phyloP scores from a whole-genome alignment of 2,113 vertebrate genomes.

The Sialia sialis region DNA sequence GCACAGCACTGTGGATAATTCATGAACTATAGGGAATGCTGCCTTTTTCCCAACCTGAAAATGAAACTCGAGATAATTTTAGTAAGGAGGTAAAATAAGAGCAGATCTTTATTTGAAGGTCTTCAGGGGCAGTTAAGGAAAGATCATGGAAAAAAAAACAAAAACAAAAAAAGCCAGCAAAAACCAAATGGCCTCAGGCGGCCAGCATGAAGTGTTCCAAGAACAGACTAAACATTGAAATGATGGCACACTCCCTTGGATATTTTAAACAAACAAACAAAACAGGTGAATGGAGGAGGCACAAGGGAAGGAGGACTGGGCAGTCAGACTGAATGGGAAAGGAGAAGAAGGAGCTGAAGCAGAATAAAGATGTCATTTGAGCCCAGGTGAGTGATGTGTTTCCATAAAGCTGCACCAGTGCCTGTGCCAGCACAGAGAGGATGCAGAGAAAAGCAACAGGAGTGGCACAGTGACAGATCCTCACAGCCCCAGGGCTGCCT shows the following conservation, averaged over 20 bases:
- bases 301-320: not conserved
- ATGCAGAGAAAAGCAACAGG: not conserved
- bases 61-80: not conserved
- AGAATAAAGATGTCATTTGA: not conserved
- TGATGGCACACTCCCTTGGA: not conserved
- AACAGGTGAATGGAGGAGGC: not conserved
- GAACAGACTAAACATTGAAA: not conserved
- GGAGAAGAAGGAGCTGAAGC: not conserved
- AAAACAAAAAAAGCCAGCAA: not conserved
- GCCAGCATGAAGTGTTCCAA: not conserved
- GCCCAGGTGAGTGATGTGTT: not conserved
- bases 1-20: not conserved
- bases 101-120: not conserved
- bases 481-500: not conserved
- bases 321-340: not conserved
- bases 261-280: not conserved
- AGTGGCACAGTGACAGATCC: not conserved
- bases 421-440: not conserved
- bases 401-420: not conserved
- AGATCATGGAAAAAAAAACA: not conserved
- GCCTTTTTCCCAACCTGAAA: not conserved
- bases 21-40: not conserved
- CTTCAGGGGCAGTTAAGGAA: not conserved
- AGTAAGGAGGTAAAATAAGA: not conserved
- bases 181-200: not conserved